Percentiles rank a stretch among this genome's conserved stretches.
Evolutionary conservation across 2,888 invertebrate species (phyloP).

Genomic region (Cephus rjabovi): DNA sequence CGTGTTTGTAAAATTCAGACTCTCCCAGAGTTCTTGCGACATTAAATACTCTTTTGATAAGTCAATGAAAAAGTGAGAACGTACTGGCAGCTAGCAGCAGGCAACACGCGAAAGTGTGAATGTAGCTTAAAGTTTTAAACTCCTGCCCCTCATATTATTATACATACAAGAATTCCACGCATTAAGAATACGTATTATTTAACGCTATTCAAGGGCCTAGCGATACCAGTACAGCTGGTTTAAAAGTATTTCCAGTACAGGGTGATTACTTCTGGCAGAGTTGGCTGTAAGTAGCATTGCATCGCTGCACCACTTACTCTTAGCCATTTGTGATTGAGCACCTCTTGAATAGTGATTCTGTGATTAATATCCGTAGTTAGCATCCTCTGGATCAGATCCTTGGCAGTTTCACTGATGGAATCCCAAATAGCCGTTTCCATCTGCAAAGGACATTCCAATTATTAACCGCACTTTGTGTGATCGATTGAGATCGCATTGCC

Average conservation of each 20-base stretch:
- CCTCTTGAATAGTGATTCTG: constrained; percentile 94
- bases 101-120: background rate
- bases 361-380: constrained; percentile 91
- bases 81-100: background rate
- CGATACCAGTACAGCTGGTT: background rate
- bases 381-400: constrained; percentile 95
- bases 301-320: constrained; percentile 73
- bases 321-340: constrained; percentile 97
- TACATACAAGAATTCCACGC: background rate
- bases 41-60: background rate
- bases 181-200: background rate
- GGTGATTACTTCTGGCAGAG: background rate
- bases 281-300: background rate
- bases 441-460: constrained; percentile 68
- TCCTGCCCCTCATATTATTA: background rate
- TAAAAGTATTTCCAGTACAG: background rate
- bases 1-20: background rate
- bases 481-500: background rate
- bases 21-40: background rate
- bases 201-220: background rate
- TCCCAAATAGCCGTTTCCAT: constrained; percentile 92
- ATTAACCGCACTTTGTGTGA: background rate
- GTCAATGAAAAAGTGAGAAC: background rate
- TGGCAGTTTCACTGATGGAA: constrained; percentile 92
- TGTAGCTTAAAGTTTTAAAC: background rate